phyloP scores from a whole-genome alignment of 2,888 invertebrate genomes.

The Endomychus coccineus region DNA sequence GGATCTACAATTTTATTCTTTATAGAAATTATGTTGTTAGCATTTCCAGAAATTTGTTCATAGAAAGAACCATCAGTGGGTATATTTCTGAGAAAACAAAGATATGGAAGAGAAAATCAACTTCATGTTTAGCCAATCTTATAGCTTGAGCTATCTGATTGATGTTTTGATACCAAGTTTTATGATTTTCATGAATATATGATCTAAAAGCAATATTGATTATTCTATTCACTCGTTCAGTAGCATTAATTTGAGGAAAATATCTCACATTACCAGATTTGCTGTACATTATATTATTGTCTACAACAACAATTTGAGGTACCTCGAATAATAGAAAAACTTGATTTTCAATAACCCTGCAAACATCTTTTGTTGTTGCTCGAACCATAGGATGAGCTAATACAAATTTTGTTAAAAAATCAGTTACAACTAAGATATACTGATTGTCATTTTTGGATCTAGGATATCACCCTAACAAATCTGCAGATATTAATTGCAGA shows the following conservation, averaged over 20 bases:
- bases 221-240: conserved; percentile 5
- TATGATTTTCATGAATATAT: conserved; percentile 7
- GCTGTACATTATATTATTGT: conserved; percentile 9
- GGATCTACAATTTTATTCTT: conserved; percentile 2
- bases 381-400: conserved; percentile 6
- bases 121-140: conserved; percentile 8
- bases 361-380: conserved; percentile 1
- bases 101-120: conserved; percentile 5
- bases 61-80: conserved; percentile 5
- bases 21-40: neutral
- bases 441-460: conserved; percentile 3
- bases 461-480: conserved; percentile 10
- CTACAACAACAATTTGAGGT: conserved; percentile 8
- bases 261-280: conserved; percentile 9
- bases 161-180: conserved; percentile 3
- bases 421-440: conserved; percentile 9
- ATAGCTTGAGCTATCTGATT: conserved; percentile 10
- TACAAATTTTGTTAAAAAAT: conserved; percentile 11
- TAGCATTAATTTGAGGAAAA: conserved; percentile 5
- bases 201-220: conserved; percentile 6
- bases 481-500: conserved; percentile 5
- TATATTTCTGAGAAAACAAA: conserved; percentile 5
- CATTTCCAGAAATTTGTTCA: conserved; percentile 5
- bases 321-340: conserved; percentile 11
- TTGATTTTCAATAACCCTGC: conserved; percentile 6